phyloP scores from a whole-genome alignment of 2,888 invertebrate genomes.

The Dryococelus australis region DNA sequence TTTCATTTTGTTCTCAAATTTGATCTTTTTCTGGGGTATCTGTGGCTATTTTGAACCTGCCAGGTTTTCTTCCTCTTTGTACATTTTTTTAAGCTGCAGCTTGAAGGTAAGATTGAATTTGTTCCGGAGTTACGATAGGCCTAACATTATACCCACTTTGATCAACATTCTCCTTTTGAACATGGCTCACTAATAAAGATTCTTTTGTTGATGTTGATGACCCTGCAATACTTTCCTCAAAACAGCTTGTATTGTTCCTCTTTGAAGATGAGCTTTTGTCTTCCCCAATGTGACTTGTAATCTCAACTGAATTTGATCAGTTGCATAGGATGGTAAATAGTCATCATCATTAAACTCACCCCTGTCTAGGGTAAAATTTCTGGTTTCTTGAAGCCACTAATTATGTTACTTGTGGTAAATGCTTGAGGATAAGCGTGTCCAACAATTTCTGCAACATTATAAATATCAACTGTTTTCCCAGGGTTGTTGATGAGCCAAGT shows the following conservation, averaged over 20 bases:
- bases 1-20: neutral
- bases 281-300: neutral
- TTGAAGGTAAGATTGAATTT: neutral
- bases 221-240: too few species aligned
- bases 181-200: too few species aligned
- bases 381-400: conserved; percentile 38
- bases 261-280: too few species aligned
- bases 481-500: conserved; percentile 38
- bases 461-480: conserved; percentile 36
- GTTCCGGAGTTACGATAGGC: neutral
- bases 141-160: neutral
- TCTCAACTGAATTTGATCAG: neutral
- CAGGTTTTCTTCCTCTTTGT: conserved; percentile 25
- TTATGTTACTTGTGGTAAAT: conserved; percentile 39
- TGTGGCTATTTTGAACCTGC: neutral
- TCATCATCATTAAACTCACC: neutral
- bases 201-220: too few species aligned
- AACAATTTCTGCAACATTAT: conserved; percentile 40
- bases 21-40: too few species aligned
- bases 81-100: neutral
- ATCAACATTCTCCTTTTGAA: conserved; percentile 11
- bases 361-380: conserved; percentile 33
- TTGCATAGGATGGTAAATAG: neutral
- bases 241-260: too few species aligned
- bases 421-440: conserved; percentile 35